A percentile compares a stretch with the other conserved stretches of the same genome.
phyloP scores from a whole-genome alignment of 2,113 vertebrate genomes.

The Chionis minor region DNA sequence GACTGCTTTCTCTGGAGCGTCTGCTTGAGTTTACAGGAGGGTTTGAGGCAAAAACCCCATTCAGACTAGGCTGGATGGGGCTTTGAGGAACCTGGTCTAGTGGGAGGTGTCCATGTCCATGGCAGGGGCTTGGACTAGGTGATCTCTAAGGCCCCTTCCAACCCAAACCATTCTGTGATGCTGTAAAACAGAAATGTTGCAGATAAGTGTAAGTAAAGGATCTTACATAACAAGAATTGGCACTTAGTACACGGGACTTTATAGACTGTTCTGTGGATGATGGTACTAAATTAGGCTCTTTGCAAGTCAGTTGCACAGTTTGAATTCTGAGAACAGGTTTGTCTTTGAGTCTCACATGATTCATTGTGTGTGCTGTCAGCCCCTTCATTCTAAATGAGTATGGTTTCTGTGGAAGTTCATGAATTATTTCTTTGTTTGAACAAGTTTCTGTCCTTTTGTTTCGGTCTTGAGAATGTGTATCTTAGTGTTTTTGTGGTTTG shows the following conservation, averaged over 20 bases:
- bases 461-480: not conserved
- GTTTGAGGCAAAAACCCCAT: not conserved
- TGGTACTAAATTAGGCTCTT: not conserved
- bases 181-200: not conserved
- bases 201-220: not conserved
- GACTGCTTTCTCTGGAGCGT: not conserved
- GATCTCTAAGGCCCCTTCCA: too few species aligned
- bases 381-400: not conserved
- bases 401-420: not conserved
- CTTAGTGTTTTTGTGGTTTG: not conserved
- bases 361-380: not conserved
- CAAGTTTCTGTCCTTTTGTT: not conserved
- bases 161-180: too few species aligned
- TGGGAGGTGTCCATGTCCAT: too few species aligned
- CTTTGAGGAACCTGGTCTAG: too few species aligned
- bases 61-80: too few species aligned
- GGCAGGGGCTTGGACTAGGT: too few species aligned
- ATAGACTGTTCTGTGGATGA: not conserved
- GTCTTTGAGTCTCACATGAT: not conserved
- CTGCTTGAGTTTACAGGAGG: not conserved
- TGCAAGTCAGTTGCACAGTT: not conserved
- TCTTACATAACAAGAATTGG: not conserved
- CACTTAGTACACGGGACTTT: not conserved
- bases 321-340: not conserved
- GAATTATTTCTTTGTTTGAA: conserved; percentile 32